These are phyloP conservation scores for rabbit (Oryctolagus cuniculus) DNA, from an alignment of 2,113 vertebrate genomes.

Conservation along the genomic window mOryCun1.1 NC_091433.1:131029001-131029500, in stretches of 20 bases:
- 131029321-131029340: conserved; percentile 2
- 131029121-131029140: conserved; percentile 60
- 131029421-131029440: rapidly evolving
- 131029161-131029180: conserved; percentile 55
- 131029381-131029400: neutral
- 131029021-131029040: conserved; percentile 74
- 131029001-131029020: conserved; percentile 59
- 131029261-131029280: neutral
- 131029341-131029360: neutral
- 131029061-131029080: conserved; percentile 72
- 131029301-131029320: neutral
- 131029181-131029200: conserved; percentile 54
- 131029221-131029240: neutral
- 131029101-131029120: conserved; percentile 45
- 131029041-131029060: conserved; percentile 49
- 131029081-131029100: conserved; percentile 72
- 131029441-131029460: neutral
- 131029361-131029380: neutral
- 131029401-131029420: neutral
- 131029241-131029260: conserved; percentile 10
- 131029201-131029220: neutral
- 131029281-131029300: neutral
- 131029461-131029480: neutral
- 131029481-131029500: neutral
- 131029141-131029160: neutral